A percentile compares a stretch with the other conserved stretches of the same genome.
phyloP scores from a whole-genome alignment of 2,888 invertebrate genomes.

The Trisateles emortualis region DNA sequence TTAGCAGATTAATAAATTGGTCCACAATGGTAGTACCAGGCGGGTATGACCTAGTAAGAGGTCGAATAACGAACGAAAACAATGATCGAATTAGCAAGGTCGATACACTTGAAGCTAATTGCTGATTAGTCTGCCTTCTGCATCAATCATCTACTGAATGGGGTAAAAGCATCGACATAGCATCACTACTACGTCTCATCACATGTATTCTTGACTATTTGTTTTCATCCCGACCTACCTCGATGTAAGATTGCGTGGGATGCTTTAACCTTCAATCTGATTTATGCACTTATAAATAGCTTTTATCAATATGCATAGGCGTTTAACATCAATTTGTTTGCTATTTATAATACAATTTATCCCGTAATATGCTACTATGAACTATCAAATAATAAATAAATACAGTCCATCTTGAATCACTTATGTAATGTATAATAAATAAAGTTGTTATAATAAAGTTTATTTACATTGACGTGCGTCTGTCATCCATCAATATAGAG shows the following conservation, averaged over 20 bases:
- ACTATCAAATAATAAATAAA: slow-evolving; percentile 24
- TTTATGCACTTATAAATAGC: slow-evolving; percentile 78
- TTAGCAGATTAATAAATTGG: slow-evolving; percentile 38
- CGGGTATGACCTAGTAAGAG: slow-evolving; percentile 55
- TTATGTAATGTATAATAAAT: slow-evolving; percentile 57
- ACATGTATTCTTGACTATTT: slow-evolving; percentile 59
- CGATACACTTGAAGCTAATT: slow-evolving; percentile 45
- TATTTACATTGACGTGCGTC: slow-evolving; percentile 52
- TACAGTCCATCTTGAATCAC: slow-evolving; percentile 33
- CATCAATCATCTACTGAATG: slow-evolving; percentile 52
- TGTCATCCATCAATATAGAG: slow-evolving; percentile 59
- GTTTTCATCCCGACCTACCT: slow-evolving; percentile 80
- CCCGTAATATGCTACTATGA: slow-evolving; percentile 23
- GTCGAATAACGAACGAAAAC: slow-evolving; percentile 58
- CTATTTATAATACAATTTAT: slow-evolving; percentile 54
- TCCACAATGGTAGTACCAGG: slow-evolving; percentile 45
- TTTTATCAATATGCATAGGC: slow-evolving; percentile 61
- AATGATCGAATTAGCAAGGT: slow-evolving; percentile 59
- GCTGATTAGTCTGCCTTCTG: slow-evolving; percentile 50
- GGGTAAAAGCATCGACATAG: slow-evolving; percentile 11
- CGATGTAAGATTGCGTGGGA: slow-evolving; percentile 68
- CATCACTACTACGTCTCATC: slow-evolving; percentile 35
- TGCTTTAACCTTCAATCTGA: slow-evolving; percentile 70
- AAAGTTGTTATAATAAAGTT: slow-evolving; percentile 49
- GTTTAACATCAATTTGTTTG: slow-evolving; percentile 55